Conservation (phyloP, 2,113 vertebrate species). For the cattle (Bos taurus) region ARS-UCD2.0 NC_037347.1:61597001-61597500, state of each 20-base stretch:
- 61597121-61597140: background rate
- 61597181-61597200: background rate
- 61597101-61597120: background rate
- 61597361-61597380: background rate
- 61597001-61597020: background rate
- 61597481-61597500: background rate
- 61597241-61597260: background rate
- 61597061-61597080: background rate
- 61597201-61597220: background rate
- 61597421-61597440: background rate
- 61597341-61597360: background rate
- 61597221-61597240: background rate
- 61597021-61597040: background rate
- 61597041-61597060: background rate
- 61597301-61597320: background rate
- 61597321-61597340: background rate
- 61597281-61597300: background rate
- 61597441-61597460: background rate
- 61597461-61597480: background rate
- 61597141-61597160: background rate
- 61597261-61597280: background rate
- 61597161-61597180: background rate
- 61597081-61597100: too few relatives aligned
- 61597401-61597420: background rate
- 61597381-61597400: background rate